Evolutionary conservation across 2,888 invertebrate genomes (phyloP), one percentile per base, ranked within the genome.

Genomic region (Formica aserva): DNA sequence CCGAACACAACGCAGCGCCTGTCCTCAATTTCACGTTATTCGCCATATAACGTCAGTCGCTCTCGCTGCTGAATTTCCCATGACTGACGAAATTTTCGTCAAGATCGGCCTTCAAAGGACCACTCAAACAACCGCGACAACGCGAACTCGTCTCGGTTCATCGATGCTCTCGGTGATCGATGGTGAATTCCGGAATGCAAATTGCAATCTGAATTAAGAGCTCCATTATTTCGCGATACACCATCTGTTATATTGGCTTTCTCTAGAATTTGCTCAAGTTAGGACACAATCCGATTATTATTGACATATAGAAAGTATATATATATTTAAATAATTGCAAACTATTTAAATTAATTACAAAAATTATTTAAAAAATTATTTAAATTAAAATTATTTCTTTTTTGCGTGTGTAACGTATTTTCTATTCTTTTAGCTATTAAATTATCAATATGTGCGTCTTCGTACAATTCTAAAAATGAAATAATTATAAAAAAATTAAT

Each of bases 201-300:
- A 91, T 89, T 92, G 83, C 86, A 82, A 87, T 83, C 87, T 86
- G 85, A 87, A 89, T 90, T 86, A 85, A 85, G 69, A 86, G 83
- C 69, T 41, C 77, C 82, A 82, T 88, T 86, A 86, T 88, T 81
- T 66, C 76, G 60, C 63, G 65, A 82, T 83, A 83, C 80, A 75
- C 81, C 75, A 75, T 67, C 81, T 67, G 85, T 85, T 87, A 89
- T 89, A 91, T 92, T 89, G 90, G 87, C 11, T 0, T 32, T 22
- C n/a, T 88, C 87, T 87, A 91, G 90, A 88, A 90, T 88, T 92
- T 89, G 90, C 90, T 88, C 87, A 92, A 92, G 11, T 69, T n/a
- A 5, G 3, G n/a, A 29, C 38, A 69, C 48, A 29, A n/a, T 35
- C 29, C 0, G 29, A 29, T 77, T 77, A 69, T 77, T 55, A 22